Conservation (phyloP, 1,140 invertebrate genomes). For the Telenomus remus region DNA sequence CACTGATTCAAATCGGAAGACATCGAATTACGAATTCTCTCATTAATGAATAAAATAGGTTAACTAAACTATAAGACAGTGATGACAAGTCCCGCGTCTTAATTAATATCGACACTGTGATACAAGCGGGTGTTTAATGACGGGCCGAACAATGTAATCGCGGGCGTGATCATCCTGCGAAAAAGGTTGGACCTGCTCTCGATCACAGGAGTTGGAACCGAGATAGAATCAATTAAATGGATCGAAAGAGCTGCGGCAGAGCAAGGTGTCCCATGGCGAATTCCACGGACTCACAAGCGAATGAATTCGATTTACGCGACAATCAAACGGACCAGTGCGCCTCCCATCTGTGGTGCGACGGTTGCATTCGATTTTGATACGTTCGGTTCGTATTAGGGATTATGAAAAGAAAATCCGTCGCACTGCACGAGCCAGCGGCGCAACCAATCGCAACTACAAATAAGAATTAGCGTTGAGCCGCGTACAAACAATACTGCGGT, state of each 20-base stretch:
- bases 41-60: too few relatives aligned
- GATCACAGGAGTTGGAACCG: slow-evolving; percentile 5
- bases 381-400: slow-evolving; percentile 64
- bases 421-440: slow-evolving; percentile 60
- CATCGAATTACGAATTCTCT: too few relatives aligned
- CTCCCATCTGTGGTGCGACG: slow-evolving; percentile 49
- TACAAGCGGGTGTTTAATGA: slow-evolving; percentile 23
- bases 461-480: slow-evolving; percentile 72
- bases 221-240: slow-evolving; percentile 60
- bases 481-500: slow-evolving; percentile 68
- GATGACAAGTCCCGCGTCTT: slow-evolving; percentile 3
- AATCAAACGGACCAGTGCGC: slow-evolving; percentile 60
- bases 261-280: slow-evolving; percentile 55
- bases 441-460: slow-evolving; percentile 71
- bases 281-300: slow-evolving; percentile 57
- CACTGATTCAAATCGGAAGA: slow-evolving; percentile 40
- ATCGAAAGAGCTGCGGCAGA: slow-evolving; percentile 59
- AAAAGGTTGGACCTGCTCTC: slow-evolving; percentile 10
- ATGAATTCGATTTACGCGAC: slow-evolving; percentile 61
- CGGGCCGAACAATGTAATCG: slow-evolving; percentile 46
- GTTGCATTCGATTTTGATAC: slow-evolving; percentile 55
- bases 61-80: too few relatives aligned
- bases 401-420: slow-evolving; percentile 71
- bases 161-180: slow-evolving; percentile 33
- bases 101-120: slow-evolving; percentile 24